Conservation (phyloP, 2,888 invertebrate genomes). For the Drosophila infuscata region DNA sequence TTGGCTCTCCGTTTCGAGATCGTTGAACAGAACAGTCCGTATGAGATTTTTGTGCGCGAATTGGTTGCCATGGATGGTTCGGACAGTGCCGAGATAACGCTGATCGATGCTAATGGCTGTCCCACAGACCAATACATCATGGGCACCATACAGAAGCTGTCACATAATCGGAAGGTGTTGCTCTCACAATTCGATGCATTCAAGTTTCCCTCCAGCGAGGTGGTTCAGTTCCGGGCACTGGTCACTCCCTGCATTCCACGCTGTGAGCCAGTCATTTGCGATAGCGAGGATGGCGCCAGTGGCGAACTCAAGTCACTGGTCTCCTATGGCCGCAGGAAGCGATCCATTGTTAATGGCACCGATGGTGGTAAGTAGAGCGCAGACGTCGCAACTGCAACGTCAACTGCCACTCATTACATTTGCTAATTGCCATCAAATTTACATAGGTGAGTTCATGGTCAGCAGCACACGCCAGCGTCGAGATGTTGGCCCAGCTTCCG, state of each 20-base stretch:
- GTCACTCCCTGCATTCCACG: conserved; percentile 97
- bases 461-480: conserved; percentile 72
- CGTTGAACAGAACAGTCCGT: conserved; percentile 95
- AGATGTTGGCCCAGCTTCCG: conserved; percentile 80
- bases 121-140: conserved; percentile 97
- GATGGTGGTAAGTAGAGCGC: conserved; percentile 79
- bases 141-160: conserved; percentile 96
- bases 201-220: conserved; percentile 97
- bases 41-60: conserved; percentile 97
- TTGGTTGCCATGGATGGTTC: conserved; percentile 97
- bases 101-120: conserved; percentile 96
- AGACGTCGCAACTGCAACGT: background rate
- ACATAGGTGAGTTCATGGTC: conserved; percentile 73
- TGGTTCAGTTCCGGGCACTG: conserved; percentile 96
- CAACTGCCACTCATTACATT: conserved; percentile 30
- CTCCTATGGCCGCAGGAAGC: conserved; percentile 93
- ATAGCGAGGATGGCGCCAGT: conserved; percentile 90
- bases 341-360: conserved; percentile 87
- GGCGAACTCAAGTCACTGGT: conserved; percentile 93
- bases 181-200: conserved; percentile 97
- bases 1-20: conserved; percentile 96
- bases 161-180: conserved; percentile 92
- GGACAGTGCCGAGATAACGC: conserved; percentile 95
- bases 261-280: conserved; percentile 96
- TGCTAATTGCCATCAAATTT: conserved; percentile 55